Evolutionary conservation across 2,797 vertebrate genomes (phyloP), one percentile per base, ranked within the genome.

Genomic region (Lithobates sylvaticus): DNA sequence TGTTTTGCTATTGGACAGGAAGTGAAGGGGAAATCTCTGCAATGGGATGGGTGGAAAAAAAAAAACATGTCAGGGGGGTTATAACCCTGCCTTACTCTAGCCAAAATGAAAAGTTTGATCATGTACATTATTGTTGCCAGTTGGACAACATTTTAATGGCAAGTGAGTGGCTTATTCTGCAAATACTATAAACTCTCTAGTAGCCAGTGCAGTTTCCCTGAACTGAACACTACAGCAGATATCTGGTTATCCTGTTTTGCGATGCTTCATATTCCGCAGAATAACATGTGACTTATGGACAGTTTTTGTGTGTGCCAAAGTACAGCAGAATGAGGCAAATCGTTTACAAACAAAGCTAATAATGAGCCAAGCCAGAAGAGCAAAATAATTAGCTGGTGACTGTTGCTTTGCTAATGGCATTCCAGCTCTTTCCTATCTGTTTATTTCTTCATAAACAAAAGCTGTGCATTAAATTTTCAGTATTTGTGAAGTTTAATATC

Each of bases 391-490:
- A 83, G 75, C 76, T 42, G 61, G 72, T 78, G 74, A 32, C 54
- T 74, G 47, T 72, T 72, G n/a, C 54, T 64, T 78, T 47, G 54
- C 42, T 50, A 74, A 69, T 79, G 29, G 75, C 13, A n/a, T 65
- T 26, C 29, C 54, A 79, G 42, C 42, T 21, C 10, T 21, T 75
- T 47, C 34, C 73, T 78, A 50, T 39, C 68, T 78, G 58, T 58
- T 83, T 79, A 74, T 78, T 79, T 75, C 76, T 39, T 79, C 44
- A 84, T 67, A 69, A 87, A 84, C 86, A 87, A 84, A 83, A 68
- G 70, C 76, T 75, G 81, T 87, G 81, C 81, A 83, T 84, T 84
- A 84, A 44, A 79, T 83, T 79, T 84, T 76, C 77, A 84, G 81
- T 61, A 34, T 80, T 87, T 54, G 42, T 84, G 69, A 87, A 79